Conservation (phyloP, 2,888 invertebrate species). For the Trissolcus japonicus region DNA sequence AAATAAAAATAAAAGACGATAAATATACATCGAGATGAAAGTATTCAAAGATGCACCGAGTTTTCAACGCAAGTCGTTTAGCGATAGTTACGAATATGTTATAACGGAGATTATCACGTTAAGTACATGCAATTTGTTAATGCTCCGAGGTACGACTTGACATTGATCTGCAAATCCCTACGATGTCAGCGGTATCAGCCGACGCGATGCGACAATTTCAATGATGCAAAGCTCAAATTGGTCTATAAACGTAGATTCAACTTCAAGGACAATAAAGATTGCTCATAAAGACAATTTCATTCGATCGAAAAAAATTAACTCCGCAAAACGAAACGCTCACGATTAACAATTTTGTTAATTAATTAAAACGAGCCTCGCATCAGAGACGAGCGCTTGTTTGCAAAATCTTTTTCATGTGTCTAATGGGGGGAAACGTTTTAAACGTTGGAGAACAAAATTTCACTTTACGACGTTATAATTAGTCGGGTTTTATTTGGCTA, state of each 20-base stretch:
- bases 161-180: background rate
- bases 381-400: no score
- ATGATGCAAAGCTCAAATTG: background rate
- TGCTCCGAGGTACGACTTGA: constrained; percentile 1
- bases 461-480: constrained; percentile 10
- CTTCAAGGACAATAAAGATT: background rate
- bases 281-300: no score
- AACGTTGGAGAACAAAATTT: background rate
- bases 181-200: background rate
- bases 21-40: background rate
- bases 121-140: background rate
- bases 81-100: background rate
- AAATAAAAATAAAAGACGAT: background rate
- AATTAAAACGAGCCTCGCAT: no score
- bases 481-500: constrained; percentile 11
- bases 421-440: background rate
- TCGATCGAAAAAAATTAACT: no score
- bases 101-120: constrained; percentile 13
- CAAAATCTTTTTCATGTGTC: background rate
- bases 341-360: no score
- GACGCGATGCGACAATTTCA: background rate
- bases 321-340: no score
- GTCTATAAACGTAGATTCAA: background rate
- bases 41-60: background rate
- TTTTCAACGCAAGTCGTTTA: background rate